Evolutionary conservation across 2,113 vertebrate species (phyloP), one percentile per base, ranked within the genome.

Genomic region (Illadopsis cleaveri): DNA sequence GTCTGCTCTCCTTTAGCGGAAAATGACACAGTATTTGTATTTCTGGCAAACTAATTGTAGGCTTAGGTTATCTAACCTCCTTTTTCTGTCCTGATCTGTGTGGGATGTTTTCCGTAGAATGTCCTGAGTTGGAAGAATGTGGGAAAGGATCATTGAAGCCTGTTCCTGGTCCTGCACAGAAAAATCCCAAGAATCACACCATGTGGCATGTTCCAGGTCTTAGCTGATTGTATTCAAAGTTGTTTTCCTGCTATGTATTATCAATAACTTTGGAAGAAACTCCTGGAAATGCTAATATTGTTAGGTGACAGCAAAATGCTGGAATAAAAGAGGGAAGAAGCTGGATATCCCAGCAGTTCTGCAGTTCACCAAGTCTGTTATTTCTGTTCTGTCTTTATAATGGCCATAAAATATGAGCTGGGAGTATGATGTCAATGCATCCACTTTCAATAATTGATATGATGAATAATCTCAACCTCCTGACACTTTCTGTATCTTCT

Each of bases 401-500:
- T 98, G 94, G 68, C 93, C 96, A 95, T 99, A 99, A 99, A 99
- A 98, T 99, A 99, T 98, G 98, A 98, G 96, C 97, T 97, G 95
- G 98, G 97, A 98, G 95, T 98, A 97, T 98, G 98, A 99, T 99
- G 99, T 99, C 99, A 99, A 98, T 95, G 98, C 98, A 98, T 98
- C 98, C 98, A 99, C 98, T 99, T 99, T 98, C 98, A 99, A 99
- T 99, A 99, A 99, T 99, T 99, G 98, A 98, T 98, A 98, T 99
- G 99, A 99, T 99, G 98, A 99, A 99, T 99, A 99, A 98, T 98
- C 98, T 98, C 98, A 98, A 98, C 98, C 98, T 98, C 98, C 98
- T 97, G 98, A 98, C 98, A 99, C 98, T 98, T 99, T 98, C 98
- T 98, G 97, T 98, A 98, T 98, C 97, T 98, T 96, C 95, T 97